Conservation (phyloP, 2,888 invertebrate genomes). For the Drosophila diplacantha region DNA sequence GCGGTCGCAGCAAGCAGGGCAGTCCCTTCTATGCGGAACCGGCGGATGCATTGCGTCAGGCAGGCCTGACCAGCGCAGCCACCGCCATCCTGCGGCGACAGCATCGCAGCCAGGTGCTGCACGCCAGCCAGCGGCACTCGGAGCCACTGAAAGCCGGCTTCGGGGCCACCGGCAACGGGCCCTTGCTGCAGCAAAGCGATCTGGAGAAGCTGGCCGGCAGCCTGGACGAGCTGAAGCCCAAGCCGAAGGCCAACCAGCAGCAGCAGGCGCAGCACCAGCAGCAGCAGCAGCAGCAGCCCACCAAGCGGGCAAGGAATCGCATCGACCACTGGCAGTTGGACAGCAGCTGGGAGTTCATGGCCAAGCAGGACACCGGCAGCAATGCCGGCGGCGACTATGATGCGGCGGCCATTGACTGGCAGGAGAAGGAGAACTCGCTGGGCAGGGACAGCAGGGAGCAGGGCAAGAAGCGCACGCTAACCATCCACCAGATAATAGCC, state of each 20-base stretch:
- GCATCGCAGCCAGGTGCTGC: constrained; percentile 74
- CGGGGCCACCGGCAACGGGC: constrained; percentile 73
- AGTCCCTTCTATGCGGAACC: constrained; percentile 95
- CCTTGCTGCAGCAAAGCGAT: constrained; percentile 82
- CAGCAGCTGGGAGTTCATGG: constrained; percentile 94
- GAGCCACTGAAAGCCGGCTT: constrained; percentile 80
- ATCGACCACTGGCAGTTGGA: constrained; percentile 88
- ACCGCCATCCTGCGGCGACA: constrained; percentile 76
- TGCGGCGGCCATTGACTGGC: constrained; percentile 72
- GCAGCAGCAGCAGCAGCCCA: constrained; percentile 51
- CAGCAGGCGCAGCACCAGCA: constrained; percentile 41
- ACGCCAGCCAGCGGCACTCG: constrained; percentile 81
- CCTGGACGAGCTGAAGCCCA: constrained; percentile 76
- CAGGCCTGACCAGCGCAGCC: constrained; percentile 68
- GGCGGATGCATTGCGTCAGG: constrained; percentile 86
- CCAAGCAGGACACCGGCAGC: constrained; percentile 78
- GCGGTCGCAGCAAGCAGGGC: constrained; percentile 82
- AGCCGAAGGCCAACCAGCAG: constrained; percentile 54
- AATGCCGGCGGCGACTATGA: constrained; percentile 74
- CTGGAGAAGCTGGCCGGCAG: constrained; percentile 78
- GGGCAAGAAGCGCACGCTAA: constrained; percentile 80
- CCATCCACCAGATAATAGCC: constrained; percentile 88
- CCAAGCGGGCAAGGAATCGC: constrained; percentile 76
- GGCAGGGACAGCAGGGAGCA: constrained; percentile 57
- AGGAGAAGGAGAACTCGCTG: constrained; percentile 71